A percentile compares a stretch with the other conserved stretches of the same genome.
Evolutionary conservation across 2,888 invertebrate species (phyloP).

Genomic region (Operophtera brumata): DNA sequence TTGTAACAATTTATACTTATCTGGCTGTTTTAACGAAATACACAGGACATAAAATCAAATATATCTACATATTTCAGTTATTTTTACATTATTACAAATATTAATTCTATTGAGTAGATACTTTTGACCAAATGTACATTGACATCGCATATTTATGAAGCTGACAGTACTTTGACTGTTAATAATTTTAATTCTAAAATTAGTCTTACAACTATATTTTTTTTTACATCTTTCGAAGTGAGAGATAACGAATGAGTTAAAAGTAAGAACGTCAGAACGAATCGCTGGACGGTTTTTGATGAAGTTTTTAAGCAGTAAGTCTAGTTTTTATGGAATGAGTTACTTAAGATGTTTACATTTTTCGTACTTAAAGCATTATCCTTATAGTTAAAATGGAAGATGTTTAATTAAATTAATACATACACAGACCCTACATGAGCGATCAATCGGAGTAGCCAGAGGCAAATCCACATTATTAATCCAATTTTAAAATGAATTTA

Average conservation of each 20-base stretch:
- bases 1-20: too few species aligned
- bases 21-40: not conserved
- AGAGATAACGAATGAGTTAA: not conserved
- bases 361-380: too few species aligned
- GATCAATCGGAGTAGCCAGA: too few species aligned
- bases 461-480: too few species aligned
- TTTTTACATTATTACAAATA: not conserved
- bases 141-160: constrained; percentile 23
- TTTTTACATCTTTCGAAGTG: constrained; percentile 1
- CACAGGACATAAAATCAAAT: not conserved
- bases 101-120: not conserved
- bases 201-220: not conserved
- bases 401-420: too few species aligned
- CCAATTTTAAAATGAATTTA: too few species aligned
- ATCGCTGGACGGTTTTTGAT: constrained; percentile 2
- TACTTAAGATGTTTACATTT: too few species aligned
- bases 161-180: constrained; percentile 20
- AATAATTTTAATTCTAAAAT: not conserved
- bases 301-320: too few species aligned
- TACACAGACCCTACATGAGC: too few species aligned
- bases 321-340: too few species aligned
- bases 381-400: not conserved
- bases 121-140: constrained; percentile 1
- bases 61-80: not conserved
- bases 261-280: not conserved